A percentile compares a stretch with the other conserved stretches of the same genome.
Evolutionary conservation across 2,888 invertebrate genomes (phyloP).

Genomic region (Nyleta sp.): DNA sequence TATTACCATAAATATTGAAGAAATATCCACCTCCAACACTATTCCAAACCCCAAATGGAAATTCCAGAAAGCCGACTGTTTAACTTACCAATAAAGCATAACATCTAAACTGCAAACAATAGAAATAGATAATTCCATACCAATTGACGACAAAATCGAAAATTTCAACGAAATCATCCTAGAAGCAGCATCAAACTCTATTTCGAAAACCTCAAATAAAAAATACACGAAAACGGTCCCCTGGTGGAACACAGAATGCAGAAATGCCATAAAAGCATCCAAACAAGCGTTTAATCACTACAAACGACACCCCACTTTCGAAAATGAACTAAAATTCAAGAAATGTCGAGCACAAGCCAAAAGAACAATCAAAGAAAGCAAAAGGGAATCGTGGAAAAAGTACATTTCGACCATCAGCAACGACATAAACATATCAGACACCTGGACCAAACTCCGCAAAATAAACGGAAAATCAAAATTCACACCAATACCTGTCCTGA

Average conservation of each 20-base stretch:
- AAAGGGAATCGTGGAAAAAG: background rate
- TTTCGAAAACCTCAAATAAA: constrained; percentile 35
- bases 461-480: too few relatives aligned
- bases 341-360: background rate
- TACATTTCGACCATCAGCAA: background rate
- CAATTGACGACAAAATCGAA: background rate
- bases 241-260: constrained; percentile 42
- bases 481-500: too few relatives aligned
- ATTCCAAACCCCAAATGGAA: constrained; percentile 54
- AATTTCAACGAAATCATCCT: constrained; percentile 41
- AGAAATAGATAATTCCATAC: constrained; percentile 20
- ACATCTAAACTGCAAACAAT: background rate
- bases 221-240: constrained; percentile 17
- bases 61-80: constrained; percentile 62
- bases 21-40: background rate
- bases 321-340: background rate
- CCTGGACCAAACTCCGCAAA: background rate
- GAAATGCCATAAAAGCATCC: background rate
- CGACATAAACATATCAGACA: background rate
- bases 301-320: constrained; percentile 12
- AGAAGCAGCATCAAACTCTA: constrained; percentile 38
- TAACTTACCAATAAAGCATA: constrained; percentile 18
- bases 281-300: constrained; percentile 32
- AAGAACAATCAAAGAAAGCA: background rate
- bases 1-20: constrained; percentile 32